Conservation (phyloP, 2,888 invertebrate species). For the Gastrophysa polygoni region DNA sequence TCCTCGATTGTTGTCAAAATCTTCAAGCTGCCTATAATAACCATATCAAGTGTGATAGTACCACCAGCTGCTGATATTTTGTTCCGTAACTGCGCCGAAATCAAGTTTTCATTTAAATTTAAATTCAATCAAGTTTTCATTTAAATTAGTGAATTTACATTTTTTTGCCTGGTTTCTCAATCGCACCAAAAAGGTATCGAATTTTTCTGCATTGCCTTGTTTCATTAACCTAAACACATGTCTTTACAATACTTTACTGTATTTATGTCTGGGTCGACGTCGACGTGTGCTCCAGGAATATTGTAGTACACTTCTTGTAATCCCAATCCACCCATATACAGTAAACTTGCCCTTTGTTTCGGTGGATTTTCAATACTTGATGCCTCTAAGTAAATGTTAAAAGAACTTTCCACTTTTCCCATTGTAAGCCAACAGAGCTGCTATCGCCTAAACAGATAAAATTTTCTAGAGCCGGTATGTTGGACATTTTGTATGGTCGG, state of each 20-base stretch:
- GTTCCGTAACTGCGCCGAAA: constrained; percentile 24
- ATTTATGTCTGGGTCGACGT: constrained; percentile 15
- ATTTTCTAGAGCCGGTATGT: no score
- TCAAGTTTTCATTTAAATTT: constrained; percentile 40
- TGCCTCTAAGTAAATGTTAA: constrained; percentile 33
- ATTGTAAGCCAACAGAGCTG: constrained; percentile 23
- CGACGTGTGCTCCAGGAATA: constrained; percentile 29
- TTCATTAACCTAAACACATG: constrained; percentile 38
- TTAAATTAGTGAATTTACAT: constrained; percentile 28
- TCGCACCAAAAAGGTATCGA: constrained; percentile 45
- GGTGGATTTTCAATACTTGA: constrained; percentile 18
- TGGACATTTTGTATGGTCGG: no score
- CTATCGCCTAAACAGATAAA: constrained; percentile 32
- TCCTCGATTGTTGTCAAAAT: no score
- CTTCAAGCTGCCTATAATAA: no score
- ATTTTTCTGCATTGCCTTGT: constrained; percentile 35
- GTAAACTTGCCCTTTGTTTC: constrained; percentile 30
- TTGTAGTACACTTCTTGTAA: constrained; percentile 38
- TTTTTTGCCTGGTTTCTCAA: constrained; percentile 33
- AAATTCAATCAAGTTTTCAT: constrained; percentile 42
- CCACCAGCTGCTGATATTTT: no score
- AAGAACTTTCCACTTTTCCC: constrained; percentile 36
- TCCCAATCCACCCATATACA: constrained; percentile 33
- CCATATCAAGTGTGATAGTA: no score
- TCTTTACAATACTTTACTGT: constrained; percentile 40